These are phyloP conservation scores for Brienomyrus brachyistius DNA, from an alignment of 2,113 vertebrate species.

Conservation along the genomic window DNA sequence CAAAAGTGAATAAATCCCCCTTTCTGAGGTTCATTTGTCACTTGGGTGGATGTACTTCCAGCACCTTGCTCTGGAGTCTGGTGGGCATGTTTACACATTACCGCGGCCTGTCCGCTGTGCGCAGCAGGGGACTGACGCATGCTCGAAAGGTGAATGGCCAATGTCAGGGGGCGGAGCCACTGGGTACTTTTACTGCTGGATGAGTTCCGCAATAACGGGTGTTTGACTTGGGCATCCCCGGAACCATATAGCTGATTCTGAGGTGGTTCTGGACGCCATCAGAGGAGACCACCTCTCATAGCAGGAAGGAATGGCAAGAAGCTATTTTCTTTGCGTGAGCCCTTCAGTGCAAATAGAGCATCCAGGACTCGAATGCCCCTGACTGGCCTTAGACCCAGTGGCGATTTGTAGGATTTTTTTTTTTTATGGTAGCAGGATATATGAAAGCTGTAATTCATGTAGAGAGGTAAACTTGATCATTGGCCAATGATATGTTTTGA, in stretches of 20 bases:
- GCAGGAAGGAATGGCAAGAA: neutral
- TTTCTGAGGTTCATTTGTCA: slow-evolving; percentile 4
- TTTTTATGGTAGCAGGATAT: neutral
- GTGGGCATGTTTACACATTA: slow-evolving; percentile 11
- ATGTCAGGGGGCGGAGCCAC: neutral
- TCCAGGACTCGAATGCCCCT: neutral
- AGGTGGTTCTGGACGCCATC: neutral
- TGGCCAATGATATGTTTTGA: neutral
- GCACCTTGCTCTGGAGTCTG: neutral
- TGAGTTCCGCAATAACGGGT: neutral
- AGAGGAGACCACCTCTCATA: neutral
- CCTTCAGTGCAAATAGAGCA: neutral
- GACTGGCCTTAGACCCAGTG: neutral
- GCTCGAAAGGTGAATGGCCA: neutral
- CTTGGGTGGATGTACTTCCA: neutral
- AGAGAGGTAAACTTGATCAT: neutral
- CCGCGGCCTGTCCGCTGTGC: neutral
- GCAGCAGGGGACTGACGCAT: neutral
- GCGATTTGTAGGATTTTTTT: neutral
- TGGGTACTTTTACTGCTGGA: neutral
- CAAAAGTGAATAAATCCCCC: slow-evolving; percentile 13
- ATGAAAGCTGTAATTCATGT: neutral
- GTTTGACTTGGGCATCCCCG: neutral
- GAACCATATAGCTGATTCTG: neutral
- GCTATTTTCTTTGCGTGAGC: neutral